Base-by-base conservation (phyloP, 2,113 vertebrate genomes). In the Protobothrops flavoviridis region DNA sequence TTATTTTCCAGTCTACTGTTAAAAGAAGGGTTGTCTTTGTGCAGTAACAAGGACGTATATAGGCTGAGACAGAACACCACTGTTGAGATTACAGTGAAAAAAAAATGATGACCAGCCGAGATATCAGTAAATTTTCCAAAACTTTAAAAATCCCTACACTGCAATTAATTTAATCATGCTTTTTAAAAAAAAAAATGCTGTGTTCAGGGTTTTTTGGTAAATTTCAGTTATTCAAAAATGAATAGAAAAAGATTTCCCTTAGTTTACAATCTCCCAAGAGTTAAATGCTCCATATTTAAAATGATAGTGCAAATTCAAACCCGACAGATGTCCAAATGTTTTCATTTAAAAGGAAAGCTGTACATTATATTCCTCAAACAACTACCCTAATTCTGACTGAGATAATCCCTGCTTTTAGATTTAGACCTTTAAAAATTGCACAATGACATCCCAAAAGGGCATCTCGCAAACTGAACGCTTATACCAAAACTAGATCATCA, bases 361-460 rank as follows among this genome's bases (percentile, higher is more conserved):
- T 92, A 93, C 97, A 96, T 97, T 95, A 95, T 94, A 13, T 92
- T 96, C 95, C 96, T 97, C 97, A 97, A 95, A 96, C 93, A 96
- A 94, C 45, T 95, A 29, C 15, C 53, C 95, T 97, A 94, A 96
- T 94, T 94, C 95, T 94, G 74, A 87, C 93, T 64, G 45, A 95
- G 92, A 96, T 97, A 97, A 97, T 97, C 94, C 93, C 39, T 96
- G 95, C 95, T 97, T 97, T 97, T 88, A 21, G 94, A 94, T 90
- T 96, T 97, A 97, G 96, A 96, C 5, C 45, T 91, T 87, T 87
- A 95, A 93, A 94, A 96, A 95, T 95, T 91, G 92, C 90, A 92
- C 15, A 93, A 87, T 97, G 96, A 97, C 95, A 94, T 96, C 96
- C 69, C 29, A 94, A 94, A 97, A 97, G 95, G 96, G 88, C 94